These are phyloP conservation scores for Caenorhabditis sp. DNA, from an alignment of 2,888 invertebrate species.

Conservation along the genomic window DNA sequence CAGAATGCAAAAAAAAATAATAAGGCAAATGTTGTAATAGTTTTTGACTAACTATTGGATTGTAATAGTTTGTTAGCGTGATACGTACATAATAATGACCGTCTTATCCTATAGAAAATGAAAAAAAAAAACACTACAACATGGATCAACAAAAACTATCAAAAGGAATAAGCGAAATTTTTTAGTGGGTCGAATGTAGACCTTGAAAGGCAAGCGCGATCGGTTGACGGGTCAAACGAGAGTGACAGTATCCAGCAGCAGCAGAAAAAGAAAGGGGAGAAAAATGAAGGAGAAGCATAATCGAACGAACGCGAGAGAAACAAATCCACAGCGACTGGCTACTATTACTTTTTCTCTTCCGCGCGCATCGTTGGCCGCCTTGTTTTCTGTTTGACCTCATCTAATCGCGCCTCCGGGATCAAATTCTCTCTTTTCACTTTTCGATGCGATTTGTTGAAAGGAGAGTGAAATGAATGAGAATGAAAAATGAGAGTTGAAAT, in stretches of 20 bases:
- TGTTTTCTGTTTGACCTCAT: not conserved
- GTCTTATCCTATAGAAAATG: not conserved
- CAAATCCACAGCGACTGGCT: not conserved
- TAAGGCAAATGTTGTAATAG: too few species aligned
- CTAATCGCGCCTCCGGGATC: constrained; percentile 1
- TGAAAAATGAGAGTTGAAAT: not conserved
- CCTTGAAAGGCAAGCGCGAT: constrained; percentile 46
- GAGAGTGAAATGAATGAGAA: not conserved
- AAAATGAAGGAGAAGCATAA: not conserved
- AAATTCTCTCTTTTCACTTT: constrained; percentile 1
- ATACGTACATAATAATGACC: not conserved
- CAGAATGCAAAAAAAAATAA: too few species aligned
- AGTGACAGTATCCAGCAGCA: constrained; percentile 27
- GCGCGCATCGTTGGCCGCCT: not conserved
- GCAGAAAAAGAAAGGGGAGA: not conserved
- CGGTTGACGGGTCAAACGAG: constrained; percentile 43
- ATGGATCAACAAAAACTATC: not conserved
- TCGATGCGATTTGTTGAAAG: not conserved
- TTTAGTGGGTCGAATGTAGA: constrained; percentile 55
- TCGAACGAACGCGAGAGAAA: not conserved
- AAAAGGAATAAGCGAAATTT: constrained; percentile 5
- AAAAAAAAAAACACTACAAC: not conserved
- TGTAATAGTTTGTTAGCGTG: not conserved
- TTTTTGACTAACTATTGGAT: too few species aligned
- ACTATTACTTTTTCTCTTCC: not conserved